Evolutionary conservation across 1,140 invertebrate species (phyloP), one percentile per base, ranked within the genome.

Genomic region (Anoplolepis gracilipes): DNA sequence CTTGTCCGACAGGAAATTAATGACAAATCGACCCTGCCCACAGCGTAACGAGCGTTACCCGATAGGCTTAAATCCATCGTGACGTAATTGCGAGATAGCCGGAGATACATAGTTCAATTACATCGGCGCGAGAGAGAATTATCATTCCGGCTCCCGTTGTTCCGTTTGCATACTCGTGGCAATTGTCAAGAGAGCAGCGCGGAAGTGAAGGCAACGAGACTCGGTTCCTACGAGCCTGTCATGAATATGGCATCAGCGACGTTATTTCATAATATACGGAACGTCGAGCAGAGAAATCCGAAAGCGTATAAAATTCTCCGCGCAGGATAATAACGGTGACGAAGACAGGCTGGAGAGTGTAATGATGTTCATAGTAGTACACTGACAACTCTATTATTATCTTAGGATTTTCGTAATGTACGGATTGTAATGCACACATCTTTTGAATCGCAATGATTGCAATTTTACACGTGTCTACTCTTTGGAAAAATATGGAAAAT

Each of bases 41-140:
- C n/a, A 22, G 42, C 75, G 67, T 79, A 59, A 75, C 67, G 28
- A 79, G 76, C n/a, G n/a, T 57, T 55, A 16, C 25, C 25, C 59
- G 55, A 67, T 78, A 79, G 86, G 49, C 78, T 88, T 88, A 88
- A 88, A 88, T 81, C 75, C 81, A 53, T 88, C 76, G 78, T 13
- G 25, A 19, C 13, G 53, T 82, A 82, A 82, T 82, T 72, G 67
- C 46, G 46, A 42, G 78, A 82, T 82, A 57, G 36, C 25, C 30
- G 67, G 3, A 59, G 67, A 73, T 73, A 61, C 67, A 82, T 42
- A 36, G n/a, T 59, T 55, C 78, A 73, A 82, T 82, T 59, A 46
- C 53, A 59, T 30, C 53, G 25, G 3, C 3, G 4, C 36, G 67
- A 28, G 65, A 59, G 78, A 82, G 25, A 49, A 49, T 69, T 67